phyloP scores from a whole-genome alignment of 2,113 vertebrate species.

The Megaptera novaeangliae region DNA sequence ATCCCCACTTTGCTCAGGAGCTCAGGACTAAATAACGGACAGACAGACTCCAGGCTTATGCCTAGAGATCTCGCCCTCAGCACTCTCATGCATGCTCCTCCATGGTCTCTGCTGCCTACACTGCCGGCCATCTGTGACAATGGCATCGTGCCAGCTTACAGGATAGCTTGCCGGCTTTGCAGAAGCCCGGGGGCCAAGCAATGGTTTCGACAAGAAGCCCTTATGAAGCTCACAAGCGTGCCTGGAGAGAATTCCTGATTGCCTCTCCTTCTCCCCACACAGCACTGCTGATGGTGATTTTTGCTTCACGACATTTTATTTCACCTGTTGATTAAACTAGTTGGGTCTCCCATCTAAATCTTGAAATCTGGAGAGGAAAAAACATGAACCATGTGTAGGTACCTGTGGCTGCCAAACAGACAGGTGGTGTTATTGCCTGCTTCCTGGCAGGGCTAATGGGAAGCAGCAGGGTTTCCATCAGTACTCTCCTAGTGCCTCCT shows the following conservation, averaged over 20 bases:
- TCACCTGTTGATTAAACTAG: slow-evolving; percentile 59
- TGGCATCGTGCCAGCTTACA: slow-evolving; percentile 79
- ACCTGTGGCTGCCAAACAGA: slow-evolving; percentile 70
- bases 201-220: slow-evolving; percentile 60
- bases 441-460: slow-evolving; percentile 50
- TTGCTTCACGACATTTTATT: slow-evolving; percentile 4
- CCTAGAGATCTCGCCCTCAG: slow-evolving; percentile 72
- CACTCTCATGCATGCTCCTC: slow-evolving; percentile 72
- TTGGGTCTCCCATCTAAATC: slow-evolving; percentile 43
- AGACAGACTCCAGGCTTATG: slow-evolving; percentile 63
- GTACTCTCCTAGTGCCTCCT: background rate
- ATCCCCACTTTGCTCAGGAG: background rate
- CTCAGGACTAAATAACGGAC: slow-evolving; percentile 59
- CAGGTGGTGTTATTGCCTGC: slow-evolving; percentile 72
- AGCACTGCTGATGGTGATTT: background rate
- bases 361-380: slow-evolving; percentile 42
- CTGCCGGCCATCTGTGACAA: slow-evolving; percentile 81
- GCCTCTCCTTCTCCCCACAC: background rate
- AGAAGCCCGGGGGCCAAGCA: slow-evolving; percentile 74
- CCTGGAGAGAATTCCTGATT: background rate
- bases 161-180: slow-evolving; percentile 71
- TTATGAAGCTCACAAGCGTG: slow-evolving; percentile 51
- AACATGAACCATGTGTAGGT: slow-evolving; percentile 31
- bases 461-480: slow-evolving; percentile 45
- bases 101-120: slow-evolving; percentile 78